phyloP scores from a whole-genome alignment of 92 coral and sea anemone species.

The Porites divaricata region DNA sequence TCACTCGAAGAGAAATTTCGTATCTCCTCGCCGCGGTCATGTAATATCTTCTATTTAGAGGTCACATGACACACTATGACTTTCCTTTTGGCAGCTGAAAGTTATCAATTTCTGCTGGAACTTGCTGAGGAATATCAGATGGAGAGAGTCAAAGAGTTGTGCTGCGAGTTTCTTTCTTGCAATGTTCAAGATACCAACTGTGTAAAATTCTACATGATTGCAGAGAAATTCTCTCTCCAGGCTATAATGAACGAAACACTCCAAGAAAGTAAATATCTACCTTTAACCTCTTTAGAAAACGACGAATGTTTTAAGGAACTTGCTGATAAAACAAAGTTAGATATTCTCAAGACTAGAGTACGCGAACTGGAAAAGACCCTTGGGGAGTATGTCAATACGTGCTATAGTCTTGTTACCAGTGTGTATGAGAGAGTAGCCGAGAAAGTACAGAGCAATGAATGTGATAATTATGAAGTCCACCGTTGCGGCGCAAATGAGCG shows the following conservation, averaged over 20 bases:
- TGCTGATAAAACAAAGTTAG: constrained; percentile 63
- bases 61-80: no score
- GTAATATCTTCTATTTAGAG: no score
- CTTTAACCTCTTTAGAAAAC: constrained; percentile 55
- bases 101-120: constrained; percentile 62
- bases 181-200: constrained; percentile 71
- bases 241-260: constrained; percentile 52
- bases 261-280: constrained; percentile 60
- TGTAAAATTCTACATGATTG: constrained; percentile 60
- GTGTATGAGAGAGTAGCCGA: constrained; percentile 62
- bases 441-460: constrained; percentile 47
- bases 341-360: constrained; percentile 60
- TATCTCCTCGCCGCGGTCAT: no score
- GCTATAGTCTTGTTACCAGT: constrained; percentile 54
- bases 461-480: constrained; percentile 68
- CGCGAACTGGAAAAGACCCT: constrained; percentile 74
- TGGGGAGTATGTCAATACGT: constrained; percentile 67
- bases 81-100: constrained; percentile 21
- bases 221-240: constrained; percentile 65
- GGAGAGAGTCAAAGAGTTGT: constrained; percentile 67
- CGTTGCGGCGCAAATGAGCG: constrained; percentile 57
- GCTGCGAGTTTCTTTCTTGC: constrained; percentile 67
- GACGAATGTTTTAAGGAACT: constrained; percentile 58
- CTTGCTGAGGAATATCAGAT: constrained; percentile 86
- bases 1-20: no score